phyloP scores from a whole-genome alignment of 2,113 vertebrate species.

The Scophthalmus maximus region DNA sequence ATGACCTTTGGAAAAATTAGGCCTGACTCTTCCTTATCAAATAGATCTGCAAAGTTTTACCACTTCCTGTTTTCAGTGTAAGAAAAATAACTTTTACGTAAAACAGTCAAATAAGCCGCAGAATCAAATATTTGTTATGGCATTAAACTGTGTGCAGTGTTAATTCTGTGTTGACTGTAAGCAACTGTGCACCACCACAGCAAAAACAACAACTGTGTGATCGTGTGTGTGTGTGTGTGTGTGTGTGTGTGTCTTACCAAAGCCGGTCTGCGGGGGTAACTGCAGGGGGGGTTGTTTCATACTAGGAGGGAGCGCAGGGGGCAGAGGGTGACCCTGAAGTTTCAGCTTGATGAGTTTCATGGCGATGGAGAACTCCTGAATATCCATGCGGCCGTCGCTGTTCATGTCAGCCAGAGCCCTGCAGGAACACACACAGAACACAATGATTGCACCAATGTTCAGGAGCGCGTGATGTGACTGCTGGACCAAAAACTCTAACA shows the following conservation, averaged over 20 bases:
- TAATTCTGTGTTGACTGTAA: not conserved
- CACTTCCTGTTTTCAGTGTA: not conserved
- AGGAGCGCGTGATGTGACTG: no score
- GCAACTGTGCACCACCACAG: not conserved
- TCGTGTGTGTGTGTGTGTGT: no score
- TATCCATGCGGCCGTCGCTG: constrained; percentile 97
- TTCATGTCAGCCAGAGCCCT: constrained; percentile 99
- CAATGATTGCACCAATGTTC: no score
- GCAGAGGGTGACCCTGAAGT: constrained; percentile 95
- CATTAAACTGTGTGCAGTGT: not conserved
- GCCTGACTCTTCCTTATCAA: not conserved
- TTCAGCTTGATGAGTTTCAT: constrained; percentile 99
- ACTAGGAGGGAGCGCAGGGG: constrained; percentile 88
- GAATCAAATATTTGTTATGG: not conserved
- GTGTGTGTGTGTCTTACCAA: constrained; percentile 83
- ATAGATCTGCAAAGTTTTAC: constrained; percentile 4
- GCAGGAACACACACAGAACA: not conserved
- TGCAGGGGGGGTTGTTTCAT: constrained; percentile 92
- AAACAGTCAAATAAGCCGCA: not conserved
- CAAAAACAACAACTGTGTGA: not conserved
- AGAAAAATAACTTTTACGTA: not conserved
- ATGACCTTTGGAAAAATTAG: constrained; percentile 2
- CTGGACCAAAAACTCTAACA: no score
- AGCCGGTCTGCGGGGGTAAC: constrained; percentile 84
- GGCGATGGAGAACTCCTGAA: constrained; percentile 97